Evolutionary conservation across 2,797 vertebrate genomes (phyloP).

Genomic region (Labroides dimidiatus): DNA sequence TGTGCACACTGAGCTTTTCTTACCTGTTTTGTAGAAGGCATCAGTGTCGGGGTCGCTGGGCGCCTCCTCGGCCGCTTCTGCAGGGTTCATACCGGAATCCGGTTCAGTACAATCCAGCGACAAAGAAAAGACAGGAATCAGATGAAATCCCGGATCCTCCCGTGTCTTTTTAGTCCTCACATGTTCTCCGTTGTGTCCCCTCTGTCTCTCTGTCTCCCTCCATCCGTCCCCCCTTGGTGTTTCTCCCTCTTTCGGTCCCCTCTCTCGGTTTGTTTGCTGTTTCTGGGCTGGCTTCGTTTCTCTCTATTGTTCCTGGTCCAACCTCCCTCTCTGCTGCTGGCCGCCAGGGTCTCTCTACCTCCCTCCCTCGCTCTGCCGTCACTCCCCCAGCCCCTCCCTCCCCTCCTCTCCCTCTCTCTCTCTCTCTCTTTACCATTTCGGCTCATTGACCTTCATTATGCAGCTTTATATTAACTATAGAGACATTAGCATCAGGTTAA

Average conservation of each 20-base stretch:
- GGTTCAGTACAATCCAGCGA: slow-evolving; percentile 63
- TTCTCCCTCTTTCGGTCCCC: slow-evolving; percentile 47
- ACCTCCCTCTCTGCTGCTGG: slow-evolving; percentile 71
- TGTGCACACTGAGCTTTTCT: background rate
- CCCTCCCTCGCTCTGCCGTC: slow-evolving; percentile 37
- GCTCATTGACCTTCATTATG: slow-evolving; percentile 46
- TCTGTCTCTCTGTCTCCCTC: slow-evolving; percentile 31
- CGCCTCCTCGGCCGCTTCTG: slow-evolving; percentile 88
- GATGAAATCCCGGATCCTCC: slow-evolving; percentile 10
- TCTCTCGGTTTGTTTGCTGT: slow-evolving; percentile 55
- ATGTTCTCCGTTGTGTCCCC: slow-evolving; percentile 35
- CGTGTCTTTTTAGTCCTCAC: slow-evolving; percentile 48
- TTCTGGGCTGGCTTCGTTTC: slow-evolving; percentile 65
- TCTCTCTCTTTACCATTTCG: slow-evolving; percentile 9
- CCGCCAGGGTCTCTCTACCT: slow-evolving; percentile 71
- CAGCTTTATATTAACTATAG: background rate
- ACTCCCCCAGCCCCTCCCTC: slow-evolving; percentile 18
- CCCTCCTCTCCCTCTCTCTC: slow-evolving; percentile 12
- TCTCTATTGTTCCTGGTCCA: slow-evolving; percentile 82
- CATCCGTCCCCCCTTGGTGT: slow-evolving; percentile 31
- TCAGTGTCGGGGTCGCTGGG: slow-evolving; percentile 89
- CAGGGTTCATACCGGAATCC: slow-evolving; percentile 77
- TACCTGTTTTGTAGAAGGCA: slow-evolving; percentile 87
- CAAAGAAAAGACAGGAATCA: slow-evolving; percentile 31
- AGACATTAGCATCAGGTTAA: too few relatives aligned